A percentile compares a stretch with the other conserved stretches of the same genome.
Evolutionary conservation across 2,113 vertebrate genomes (phyloP).

Genomic region (Dendropsophus ebraccatus): DNA sequence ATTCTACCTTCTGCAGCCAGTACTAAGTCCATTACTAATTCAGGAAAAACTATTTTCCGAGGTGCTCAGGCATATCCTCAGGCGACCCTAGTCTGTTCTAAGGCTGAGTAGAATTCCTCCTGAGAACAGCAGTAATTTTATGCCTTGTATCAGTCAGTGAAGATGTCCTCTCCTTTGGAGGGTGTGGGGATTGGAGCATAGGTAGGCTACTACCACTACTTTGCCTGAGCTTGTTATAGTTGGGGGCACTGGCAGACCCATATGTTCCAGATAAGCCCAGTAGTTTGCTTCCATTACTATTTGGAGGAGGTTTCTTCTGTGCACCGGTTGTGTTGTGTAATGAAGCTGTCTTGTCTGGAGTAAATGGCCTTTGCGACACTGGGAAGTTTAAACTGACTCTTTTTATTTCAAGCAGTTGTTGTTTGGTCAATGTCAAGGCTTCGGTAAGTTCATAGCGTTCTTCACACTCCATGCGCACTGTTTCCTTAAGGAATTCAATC

Average conservation of each 20-base stretch:
- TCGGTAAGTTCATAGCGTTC: slow-evolving; percentile 88
- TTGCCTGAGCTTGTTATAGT: not conserved
- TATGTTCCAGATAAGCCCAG: not conserved
- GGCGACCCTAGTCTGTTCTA: slow-evolving; percentile 24
- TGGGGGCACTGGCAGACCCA: not conserved
- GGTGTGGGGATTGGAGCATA: slow-evolving; percentile 59
- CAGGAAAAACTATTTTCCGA: not conserved
- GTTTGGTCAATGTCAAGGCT: slow-evolving; percentile 78
- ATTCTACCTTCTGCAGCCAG: not conserved
- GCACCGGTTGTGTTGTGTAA: slow-evolving; percentile 46
- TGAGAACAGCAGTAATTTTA: slow-evolving; percentile 62
- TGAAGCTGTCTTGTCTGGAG: slow-evolving; percentile 63
- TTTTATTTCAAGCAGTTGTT: slow-evolving; percentile 76
- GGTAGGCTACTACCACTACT: slow-evolving; percentile 39
- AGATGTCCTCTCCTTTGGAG: slow-evolving; percentile 61
- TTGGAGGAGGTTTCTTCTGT: slow-evolving; percentile 43
- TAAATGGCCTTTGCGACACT: slow-evolving; percentile 57
- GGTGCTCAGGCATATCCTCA: not conserved
- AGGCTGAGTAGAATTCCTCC: slow-evolving; percentile 69
- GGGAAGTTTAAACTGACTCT: slow-evolving; percentile 62
- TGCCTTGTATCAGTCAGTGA: slow-evolving; percentile 64
- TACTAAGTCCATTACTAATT: not conserved
- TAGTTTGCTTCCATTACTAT: slow-evolving; percentile 59
- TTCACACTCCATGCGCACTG: slow-evolving; percentile 86
- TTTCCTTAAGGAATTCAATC: slow-evolving; percentile 86